These are phyloP conservation scores for Pseudomyrmex concolor DNA, from an alignment of 1,140 invertebrate genomes.

Conservation along the genomic window DNA sequence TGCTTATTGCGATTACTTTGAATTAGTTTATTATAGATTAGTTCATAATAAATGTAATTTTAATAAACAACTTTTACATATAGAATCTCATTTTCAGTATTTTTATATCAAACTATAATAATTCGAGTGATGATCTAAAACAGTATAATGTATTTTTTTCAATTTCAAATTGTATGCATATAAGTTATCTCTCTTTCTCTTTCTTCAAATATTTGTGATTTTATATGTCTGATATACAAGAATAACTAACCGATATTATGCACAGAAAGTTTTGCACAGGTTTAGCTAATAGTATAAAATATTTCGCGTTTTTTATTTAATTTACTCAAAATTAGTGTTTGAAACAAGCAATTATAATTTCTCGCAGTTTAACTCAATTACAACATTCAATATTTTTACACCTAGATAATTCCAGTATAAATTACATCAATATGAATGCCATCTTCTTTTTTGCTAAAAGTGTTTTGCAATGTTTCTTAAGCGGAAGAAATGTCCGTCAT, in stretches of 20 bases:
- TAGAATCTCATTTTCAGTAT: background rate
- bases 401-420: background rate
- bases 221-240: too few species aligned
- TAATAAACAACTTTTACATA: background rate
- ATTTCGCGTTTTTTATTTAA: background rate
- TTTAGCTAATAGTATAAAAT: background rate
- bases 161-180: too few species aligned
- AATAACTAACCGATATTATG: too few species aligned
- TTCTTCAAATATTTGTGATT: conserved; percentile 1
- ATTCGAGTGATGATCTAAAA: too few species aligned
- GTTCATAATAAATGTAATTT: background rate
- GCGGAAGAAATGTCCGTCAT: conserved; percentile 80
- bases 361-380: background rate
- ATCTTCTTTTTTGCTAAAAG: background rate
- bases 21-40: background rate
- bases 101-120: too few species aligned
- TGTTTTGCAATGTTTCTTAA: background rate
- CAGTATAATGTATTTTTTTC: too few species aligned
- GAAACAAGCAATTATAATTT: too few species aligned
- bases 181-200: too few species aligned
- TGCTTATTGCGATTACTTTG: background rate
- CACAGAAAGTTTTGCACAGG: background rate
- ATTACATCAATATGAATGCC: background rate
- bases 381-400: background rate
- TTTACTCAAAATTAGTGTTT: background rate